These are phyloP conservation scores for Onychomys leucogaster DNA, from an alignment of 2,797 vertebrate genomes.

Conservation along the genomic window DNA sequence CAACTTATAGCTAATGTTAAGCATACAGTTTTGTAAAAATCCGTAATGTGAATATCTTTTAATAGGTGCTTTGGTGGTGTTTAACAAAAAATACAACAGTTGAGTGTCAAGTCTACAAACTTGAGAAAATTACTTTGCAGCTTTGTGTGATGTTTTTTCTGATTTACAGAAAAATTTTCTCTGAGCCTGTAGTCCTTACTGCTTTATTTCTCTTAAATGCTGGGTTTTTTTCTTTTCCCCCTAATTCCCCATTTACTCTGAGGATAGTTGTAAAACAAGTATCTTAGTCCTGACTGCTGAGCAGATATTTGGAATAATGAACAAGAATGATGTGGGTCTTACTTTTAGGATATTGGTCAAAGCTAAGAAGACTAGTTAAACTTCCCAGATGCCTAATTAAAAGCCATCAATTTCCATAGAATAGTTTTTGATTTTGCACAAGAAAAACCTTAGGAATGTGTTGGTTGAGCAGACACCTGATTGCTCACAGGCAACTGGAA, in stretches of 20 bases:
- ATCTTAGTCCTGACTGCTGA: neutral
- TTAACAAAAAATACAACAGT: neutral
- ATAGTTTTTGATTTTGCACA: neutral
- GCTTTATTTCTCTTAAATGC: neutral
- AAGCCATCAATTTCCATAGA: neutral
- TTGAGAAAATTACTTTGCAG: neutral
- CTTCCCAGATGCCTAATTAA: neutral
- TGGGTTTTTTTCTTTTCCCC: neutral
- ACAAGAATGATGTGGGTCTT: neutral
- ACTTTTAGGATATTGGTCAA: neutral
- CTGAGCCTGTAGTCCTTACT: neutral
- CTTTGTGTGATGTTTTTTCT: neutral
- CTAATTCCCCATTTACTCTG: neutral
- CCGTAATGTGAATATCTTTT: neutral
- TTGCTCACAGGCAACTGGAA: too few relatives aligned
- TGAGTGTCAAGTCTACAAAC: neutral
- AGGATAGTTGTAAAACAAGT: neutral
- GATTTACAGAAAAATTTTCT: neutral
- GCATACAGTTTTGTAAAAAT: neutral
- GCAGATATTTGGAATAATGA: neutral
- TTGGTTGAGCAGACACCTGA: too few relatives aligned
- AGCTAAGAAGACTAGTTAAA: neutral
- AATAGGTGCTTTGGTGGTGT: neutral
- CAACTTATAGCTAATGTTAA: neutral
- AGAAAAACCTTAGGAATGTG: neutral